These are phyloP conservation scores for Cosmopolites sordidus DNA, from an alignment of 2,888 invertebrate species.

Conservation along the genomic window DNA sequence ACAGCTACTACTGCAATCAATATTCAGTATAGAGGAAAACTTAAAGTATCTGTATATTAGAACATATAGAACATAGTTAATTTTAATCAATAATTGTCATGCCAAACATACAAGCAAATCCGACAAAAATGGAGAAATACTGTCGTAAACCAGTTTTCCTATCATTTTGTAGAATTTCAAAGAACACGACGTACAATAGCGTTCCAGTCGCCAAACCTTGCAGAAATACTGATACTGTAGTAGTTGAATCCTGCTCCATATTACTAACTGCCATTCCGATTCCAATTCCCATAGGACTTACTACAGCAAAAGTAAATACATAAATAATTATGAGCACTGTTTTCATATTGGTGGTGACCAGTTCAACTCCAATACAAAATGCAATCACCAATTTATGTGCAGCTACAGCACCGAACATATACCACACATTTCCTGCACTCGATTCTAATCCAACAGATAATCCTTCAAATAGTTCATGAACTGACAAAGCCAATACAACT, in stretches of 20 bases:
- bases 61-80: no score
- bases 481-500: constrained; percentile 76
- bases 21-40: no score
- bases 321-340: constrained; percentile 60
- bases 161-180: constrained; percentile 75
- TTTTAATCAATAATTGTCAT: constrained; percentile 27
- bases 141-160: constrained; percentile 59
- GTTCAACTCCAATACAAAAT: constrained; percentile 82
- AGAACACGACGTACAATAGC: constrained; percentile 92
- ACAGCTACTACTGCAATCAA: no score
- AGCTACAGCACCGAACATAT: constrained; percentile 79
- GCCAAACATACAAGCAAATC: constrained; percentile 69
- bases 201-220: constrained; percentile 92
- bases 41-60: no score
- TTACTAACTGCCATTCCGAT: constrained; percentile 66
- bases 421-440: constrained; percentile 60
- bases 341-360: constrained; percentile 67
- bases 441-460: constrained; percentile 75
- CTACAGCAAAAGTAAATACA: constrained; percentile 71
- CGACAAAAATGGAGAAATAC: constrained; percentile 62
- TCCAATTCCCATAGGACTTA: constrained; percentile 76
- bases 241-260: constrained; percentile 55
- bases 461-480: constrained; percentile 85
- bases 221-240: constrained; percentile 60
- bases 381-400: constrained; percentile 84